Percentiles rank a stretch among this genome's conserved stretches.
phyloP scores from a whole-genome alignment of 2,113 vertebrate genomes.

The Scatophagus argus region DNA sequence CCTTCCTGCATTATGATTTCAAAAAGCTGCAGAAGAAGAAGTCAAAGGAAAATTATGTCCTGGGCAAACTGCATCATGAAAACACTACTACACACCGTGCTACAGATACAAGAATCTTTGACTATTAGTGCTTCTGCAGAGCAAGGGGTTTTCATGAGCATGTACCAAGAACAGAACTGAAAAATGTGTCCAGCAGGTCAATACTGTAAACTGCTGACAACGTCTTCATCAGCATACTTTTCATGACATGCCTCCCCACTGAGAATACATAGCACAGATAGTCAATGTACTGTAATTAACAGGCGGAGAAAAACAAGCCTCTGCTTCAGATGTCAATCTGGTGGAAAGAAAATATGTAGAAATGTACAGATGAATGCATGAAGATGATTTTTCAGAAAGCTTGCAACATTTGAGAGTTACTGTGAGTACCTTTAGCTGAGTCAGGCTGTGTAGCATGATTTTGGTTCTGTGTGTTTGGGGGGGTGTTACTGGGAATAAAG shows the following conservation, averaged over 20 bases:
- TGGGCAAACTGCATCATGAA: not conserved
- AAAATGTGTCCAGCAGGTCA: slow-evolving; percentile 19
- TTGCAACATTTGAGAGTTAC: slow-evolving; percentile 27
- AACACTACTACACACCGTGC: not conserved
- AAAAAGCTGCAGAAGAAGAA: not conserved
- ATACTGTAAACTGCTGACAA: slow-evolving; percentile 25
- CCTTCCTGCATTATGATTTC: not conserved
- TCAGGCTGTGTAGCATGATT: slow-evolving; percentile 36
- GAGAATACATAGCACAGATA: slow-evolving; percentile 7
- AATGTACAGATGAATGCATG: slow-evolving; percentile 16
- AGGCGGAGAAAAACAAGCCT: not conserved
- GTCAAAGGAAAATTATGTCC: not conserved
- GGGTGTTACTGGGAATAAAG: slow-evolving; percentile 22
- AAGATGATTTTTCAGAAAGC: slow-evolving; percentile 38
- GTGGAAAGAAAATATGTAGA: not conserved
- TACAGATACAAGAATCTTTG: not conserved
- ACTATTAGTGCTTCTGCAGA: not conserved
- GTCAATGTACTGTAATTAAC: slow-evolving; percentile 4
- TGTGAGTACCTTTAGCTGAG: slow-evolving; percentile 42
- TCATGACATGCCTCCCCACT: not conserved
- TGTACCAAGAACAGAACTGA: not conserved
- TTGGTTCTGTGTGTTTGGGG: too few relatives aligned
- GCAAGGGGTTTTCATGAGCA: not conserved
- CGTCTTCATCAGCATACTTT: slow-evolving; percentile 8
- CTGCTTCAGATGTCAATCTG: slow-evolving; percentile 4